Evolutionary conservation across 2,888 invertebrate species (phyloP).

Genomic region (Eupithecia vulgata): DNA sequence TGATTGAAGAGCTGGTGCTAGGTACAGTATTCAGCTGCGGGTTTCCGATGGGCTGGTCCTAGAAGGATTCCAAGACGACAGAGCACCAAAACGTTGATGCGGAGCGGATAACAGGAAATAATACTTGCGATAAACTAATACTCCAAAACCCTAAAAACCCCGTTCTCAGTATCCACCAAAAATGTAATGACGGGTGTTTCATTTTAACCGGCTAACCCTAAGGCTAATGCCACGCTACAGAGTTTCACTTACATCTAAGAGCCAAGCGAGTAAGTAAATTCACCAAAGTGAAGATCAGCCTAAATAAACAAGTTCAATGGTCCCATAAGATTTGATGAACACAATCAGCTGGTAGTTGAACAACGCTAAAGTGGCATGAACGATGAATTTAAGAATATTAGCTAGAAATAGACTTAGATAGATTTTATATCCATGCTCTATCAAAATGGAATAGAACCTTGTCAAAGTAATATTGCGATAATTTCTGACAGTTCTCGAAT

Average conservation of each 20-base stretch:
- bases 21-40: not conserved
- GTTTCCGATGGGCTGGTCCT: too few relatives aligned
- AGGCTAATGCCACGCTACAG: too few relatives aligned
- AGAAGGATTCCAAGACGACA: too few relatives aligned
- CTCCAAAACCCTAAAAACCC: not conserved
- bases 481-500: not conserved
- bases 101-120: not conserved
- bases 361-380: not conserved
- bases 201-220: not conserved
- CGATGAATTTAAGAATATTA: not conserved
- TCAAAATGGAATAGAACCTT: not conserved
- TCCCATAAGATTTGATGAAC: not conserved
- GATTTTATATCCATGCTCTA: not conserved
- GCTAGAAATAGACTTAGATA: not conserved
- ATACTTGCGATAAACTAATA: too few relatives aligned
- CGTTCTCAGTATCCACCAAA: not conserved
- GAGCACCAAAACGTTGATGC: too few relatives aligned
- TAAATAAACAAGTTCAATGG: not conserved
- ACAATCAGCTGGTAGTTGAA: not conserved
- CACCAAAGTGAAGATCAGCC: not conserved
- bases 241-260: too few relatives aligned
- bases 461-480: not conserved
- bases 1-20: not conserved
- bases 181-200: not conserved
- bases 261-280: not conserved